phyloP scores from a whole-genome alignment of 1,140 invertebrate species.

The Drosophila sp. region DNA sequence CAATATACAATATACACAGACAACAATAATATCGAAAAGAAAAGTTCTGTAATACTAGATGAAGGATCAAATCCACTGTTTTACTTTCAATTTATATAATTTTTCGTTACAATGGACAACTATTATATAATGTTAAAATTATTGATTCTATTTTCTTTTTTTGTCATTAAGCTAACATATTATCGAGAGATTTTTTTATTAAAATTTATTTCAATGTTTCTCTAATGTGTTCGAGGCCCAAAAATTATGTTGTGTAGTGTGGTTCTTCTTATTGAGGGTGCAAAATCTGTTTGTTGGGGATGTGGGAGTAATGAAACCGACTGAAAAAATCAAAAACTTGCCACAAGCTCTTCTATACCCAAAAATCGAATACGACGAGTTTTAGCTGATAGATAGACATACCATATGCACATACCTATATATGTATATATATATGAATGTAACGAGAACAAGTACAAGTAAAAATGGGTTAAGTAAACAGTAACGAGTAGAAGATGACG shows the following conservation, averaged over 20 bases:
- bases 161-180: slow-evolving; percentile 49
- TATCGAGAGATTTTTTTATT: slow-evolving; percentile 11
- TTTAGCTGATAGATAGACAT: slow-evolving; percentile 27
- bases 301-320: slow-evolving; percentile 29
- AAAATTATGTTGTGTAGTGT: background rate
- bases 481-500: slow-evolving; percentile 24
- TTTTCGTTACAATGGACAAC: slow-evolving; percentile 64
- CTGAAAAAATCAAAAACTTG: slow-evolving; percentile 26
- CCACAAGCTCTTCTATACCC: slow-evolving; percentile 9
- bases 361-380: slow-evolving; percentile 22
- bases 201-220: slow-evolving; percentile 39
- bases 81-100: slow-evolving; percentile 84
- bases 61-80: slow-evolving; percentile 85
- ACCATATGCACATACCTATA: slow-evolving; percentile 20
- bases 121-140: slow-evolving; percentile 39
- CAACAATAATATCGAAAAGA: slow-evolving; percentile 72
- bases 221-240: slow-evolving; percentile 29
- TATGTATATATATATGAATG: slow-evolving; percentile 22
- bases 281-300: slow-evolving; percentile 7
- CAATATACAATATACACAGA: slow-evolving; percentile 70
- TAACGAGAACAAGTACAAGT: slow-evolving; percentile 21
- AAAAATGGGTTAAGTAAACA: background rate
- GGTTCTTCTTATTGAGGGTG: slow-evolving; percentile 1
- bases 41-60: slow-evolving; percentile 73
- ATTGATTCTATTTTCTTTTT: slow-evolving; percentile 2